A percentile compares a stretch with the other conserved stretches of the same genome.
Evolutionary conservation across 2,113 vertebrate species (phyloP).

Genomic region (Vireo altiloquus): DNA sequence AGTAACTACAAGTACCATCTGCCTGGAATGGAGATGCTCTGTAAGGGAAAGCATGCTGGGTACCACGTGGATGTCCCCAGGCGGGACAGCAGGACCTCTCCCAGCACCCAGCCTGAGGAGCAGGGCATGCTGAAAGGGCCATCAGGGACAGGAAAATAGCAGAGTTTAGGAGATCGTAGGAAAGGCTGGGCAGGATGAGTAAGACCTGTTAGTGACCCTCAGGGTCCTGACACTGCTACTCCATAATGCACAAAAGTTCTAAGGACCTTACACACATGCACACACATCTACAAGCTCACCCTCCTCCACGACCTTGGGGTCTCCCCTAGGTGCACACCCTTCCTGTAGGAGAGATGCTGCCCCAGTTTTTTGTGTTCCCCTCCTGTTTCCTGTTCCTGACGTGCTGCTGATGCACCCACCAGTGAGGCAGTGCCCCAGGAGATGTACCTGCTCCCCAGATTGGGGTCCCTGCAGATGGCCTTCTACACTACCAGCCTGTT

Average conservation of each 20-base stretch:
- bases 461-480: not conserved
- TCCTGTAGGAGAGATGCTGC: not conserved
- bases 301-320: not conserved
- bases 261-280: not conserved
- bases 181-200: not conserved
- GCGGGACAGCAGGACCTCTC: not conserved
- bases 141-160: not conserved
- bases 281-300: not conserved
- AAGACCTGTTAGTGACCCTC: not conserved
- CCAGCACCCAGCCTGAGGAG: not conserved
- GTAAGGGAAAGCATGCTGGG: not conserved
- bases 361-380: not conserved
- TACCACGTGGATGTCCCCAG: accelerated
- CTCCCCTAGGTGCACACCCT: too few species aligned
- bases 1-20: not conserved
- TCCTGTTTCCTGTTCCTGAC: not conserved
- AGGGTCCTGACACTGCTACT: not conserved
- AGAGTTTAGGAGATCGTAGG: not conserved
- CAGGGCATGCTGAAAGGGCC: too few species aligned
- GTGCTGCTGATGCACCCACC: not conserved
- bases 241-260: not conserved
- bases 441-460: not conserved
- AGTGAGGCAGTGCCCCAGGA: not conserved
- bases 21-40: not conserved
- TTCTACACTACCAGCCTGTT: not conserved